phyloP scores from a whole-genome alignment of 92 coral and sea anemone genomes.

The Epizoanthus scotinus region DNA sequence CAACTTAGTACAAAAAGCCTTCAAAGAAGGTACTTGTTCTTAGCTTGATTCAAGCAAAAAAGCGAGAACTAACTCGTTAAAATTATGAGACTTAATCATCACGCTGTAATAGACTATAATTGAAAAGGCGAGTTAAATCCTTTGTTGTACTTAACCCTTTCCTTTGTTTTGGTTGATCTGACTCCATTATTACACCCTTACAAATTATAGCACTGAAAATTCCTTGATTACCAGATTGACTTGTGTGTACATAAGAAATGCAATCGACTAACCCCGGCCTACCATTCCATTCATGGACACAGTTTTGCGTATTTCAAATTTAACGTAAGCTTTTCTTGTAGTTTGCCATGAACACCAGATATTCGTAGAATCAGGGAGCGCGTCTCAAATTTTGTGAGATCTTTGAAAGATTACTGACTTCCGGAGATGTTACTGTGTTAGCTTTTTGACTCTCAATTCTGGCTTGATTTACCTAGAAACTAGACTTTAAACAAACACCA shows the following conservation, averaged over 20 bases:
- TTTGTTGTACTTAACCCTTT: slow-evolving; percentile 31
- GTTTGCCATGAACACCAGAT: no score
- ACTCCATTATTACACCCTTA: slow-evolving; percentile 31
- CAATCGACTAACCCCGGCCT: not conserved
- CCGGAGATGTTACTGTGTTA: no score
- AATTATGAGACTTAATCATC: slow-evolving; percentile 6
- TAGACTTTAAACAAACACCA: no score
- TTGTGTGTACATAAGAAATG: slow-evolving; percentile 22
- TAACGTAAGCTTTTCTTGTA: no score
- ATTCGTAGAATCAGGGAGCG: no score
- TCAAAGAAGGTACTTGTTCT: not conserved
- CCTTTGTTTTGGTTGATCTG: slow-evolving; percentile 4
- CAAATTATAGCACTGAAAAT: slow-evolving; percentile 26
- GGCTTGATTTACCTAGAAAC: no score
- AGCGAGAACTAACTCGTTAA: not conserved
- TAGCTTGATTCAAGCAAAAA: not conserved
- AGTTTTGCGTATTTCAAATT: no score
- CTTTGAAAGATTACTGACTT: no score
- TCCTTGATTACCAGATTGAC: slow-evolving; percentile 16
- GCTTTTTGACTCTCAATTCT: no score
- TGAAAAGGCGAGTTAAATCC: slow-evolving; percentile 39
- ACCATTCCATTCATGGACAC: no score
- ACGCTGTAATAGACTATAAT: slow-evolving; percentile 31
- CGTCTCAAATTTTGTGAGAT: no score
- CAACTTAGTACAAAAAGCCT: not conserved